Conservation (phyloP, 2,888 invertebrate genomes). For the Stenotaenia linearis region DNA sequence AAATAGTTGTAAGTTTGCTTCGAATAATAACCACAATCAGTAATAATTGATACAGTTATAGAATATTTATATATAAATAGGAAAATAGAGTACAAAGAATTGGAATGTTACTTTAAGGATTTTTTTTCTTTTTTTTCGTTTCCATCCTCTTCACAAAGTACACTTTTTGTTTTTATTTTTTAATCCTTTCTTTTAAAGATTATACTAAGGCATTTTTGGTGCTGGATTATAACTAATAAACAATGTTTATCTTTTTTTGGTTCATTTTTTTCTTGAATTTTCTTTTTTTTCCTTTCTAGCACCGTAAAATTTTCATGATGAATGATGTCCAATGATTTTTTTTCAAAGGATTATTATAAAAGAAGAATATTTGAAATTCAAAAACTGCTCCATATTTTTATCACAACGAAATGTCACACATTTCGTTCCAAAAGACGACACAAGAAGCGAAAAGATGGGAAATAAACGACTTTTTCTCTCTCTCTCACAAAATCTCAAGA, state of each 20-base stretch:
- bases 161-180: conserved; percentile 29
- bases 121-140: neutral
- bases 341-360: conserved; percentile 14
- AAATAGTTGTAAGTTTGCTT: conserved; percentile 30
- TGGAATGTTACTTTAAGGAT: conserved; percentile 32
- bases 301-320: conserved; percentile 27
- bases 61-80: conserved; percentile 32
- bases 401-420: conserved; percentile 21
- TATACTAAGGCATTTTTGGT: conserved; percentile 34
- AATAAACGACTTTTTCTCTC: conserved; percentile 10
- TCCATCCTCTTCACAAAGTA: conserved; percentile 32
- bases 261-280: neutral
- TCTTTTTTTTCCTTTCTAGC: conserved; percentile 27
- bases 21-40: conserved; percentile 29
- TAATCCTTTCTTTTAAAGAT: conserved; percentile 8
- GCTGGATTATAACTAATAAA: conserved; percentile 31
- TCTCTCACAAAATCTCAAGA: conserved; percentile 8
- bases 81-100: conserved; percentile 34
- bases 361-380: conserved; percentile 21
- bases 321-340: conserved; percentile 20
- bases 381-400: conserved; percentile 24
- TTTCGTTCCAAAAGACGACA: conserved; percentile 16
- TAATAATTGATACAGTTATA: conserved; percentile 32
- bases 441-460: conserved; percentile 5
- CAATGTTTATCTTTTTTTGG: conserved; percentile 6